Evolutionary conservation across 2,797 vertebrate genomes (phyloP), one percentile per base, ranked within the genome.

Genomic region (Lepidocolaptes lacrymiger): DNA sequence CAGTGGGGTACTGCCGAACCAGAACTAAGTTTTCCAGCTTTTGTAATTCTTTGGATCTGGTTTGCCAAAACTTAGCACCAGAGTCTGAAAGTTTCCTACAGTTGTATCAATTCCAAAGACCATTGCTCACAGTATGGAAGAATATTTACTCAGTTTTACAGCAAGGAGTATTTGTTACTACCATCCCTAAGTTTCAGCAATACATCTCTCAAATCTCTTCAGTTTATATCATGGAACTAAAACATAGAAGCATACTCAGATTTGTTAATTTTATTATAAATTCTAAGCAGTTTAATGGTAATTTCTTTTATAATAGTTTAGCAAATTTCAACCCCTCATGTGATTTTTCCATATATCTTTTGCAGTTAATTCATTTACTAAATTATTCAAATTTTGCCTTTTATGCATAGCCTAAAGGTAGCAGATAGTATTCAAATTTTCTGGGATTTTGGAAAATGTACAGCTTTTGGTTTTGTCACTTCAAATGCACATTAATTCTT

Each of bases 401-500:
- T 82, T 49, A 78, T n/a, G 37, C 27, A 67, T 26, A 46, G 28
- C 62, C 21, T 52, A 85, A 84, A 89, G 52, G 61, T 66, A 76
- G 28, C 62, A 93, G 92, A 94, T 58, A 51, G 19, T 71, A 77
- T 83, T 95, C 28, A 73, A 62, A 6, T 94, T 93, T 86, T 61
- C 72, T 30, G 12, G 17, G n/a, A 95, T 81, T 96, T 97, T 85
- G 96, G 69, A 92, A 81, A 83, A 30, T 41, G 27, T 51, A 63
- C 15, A 85, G 51, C 32, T 96, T 88, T 91, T 95, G 59, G 19
- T 95, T 96, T 88, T 94, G 63, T 88, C 88, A 90, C 23, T 91
- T 88, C 68, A 94, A 93, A 92, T 52, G 67, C 46, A 92, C 34
- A 68, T 67, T 92, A 96, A 85, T 89, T 95, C 78, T 80, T 93